These are phyloP conservation scores for Dusona sp. DNA, from an alignment of 2,888 invertebrate species.

Conservation along the genomic window DNA sequence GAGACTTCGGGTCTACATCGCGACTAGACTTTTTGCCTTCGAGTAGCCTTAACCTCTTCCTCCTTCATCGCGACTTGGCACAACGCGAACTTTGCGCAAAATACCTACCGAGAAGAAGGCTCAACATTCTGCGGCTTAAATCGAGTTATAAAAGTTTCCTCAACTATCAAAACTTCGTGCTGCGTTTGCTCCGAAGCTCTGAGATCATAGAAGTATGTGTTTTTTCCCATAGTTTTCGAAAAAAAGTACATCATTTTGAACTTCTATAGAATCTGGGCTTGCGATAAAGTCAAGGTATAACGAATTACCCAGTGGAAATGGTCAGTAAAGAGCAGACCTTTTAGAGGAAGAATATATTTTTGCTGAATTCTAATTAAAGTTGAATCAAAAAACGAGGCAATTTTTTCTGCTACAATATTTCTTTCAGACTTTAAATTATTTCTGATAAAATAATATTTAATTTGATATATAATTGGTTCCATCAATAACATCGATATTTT, in stretches of 20 bases:
- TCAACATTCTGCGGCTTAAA: conserved; percentile 16
- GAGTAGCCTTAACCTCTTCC: conserved; percentile 48
- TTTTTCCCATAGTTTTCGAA: neutral
- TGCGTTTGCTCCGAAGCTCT: neutral
- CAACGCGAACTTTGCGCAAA: conserved; percentile 28
- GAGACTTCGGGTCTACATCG: conserved; percentile 61
- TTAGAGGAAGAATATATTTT: neutral
- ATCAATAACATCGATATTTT: neutral
- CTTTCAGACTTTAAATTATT: neutral
- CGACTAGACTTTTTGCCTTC: conserved; percentile 67
- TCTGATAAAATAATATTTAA: neutral
- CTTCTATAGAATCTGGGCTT: neutral
- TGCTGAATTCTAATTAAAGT: neutral
- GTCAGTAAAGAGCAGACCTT: neutral
- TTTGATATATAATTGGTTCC: neutral
- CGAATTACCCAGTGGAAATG: conserved; percentile 3
- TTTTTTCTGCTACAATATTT: neutral
- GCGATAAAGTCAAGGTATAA: neutral
- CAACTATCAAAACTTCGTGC: neutral
- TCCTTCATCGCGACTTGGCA: conserved; percentile 27
- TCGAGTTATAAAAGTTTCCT: conserved; percentile 14
- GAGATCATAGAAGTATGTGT: neutral
- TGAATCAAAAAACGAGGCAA: neutral
- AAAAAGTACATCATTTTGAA: neutral
- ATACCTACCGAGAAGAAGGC: conserved; percentile 33